phyloP scores from a whole-genome alignment of 2,797 vertebrate genomes.

The Poeciliopsis turneri region DNA sequence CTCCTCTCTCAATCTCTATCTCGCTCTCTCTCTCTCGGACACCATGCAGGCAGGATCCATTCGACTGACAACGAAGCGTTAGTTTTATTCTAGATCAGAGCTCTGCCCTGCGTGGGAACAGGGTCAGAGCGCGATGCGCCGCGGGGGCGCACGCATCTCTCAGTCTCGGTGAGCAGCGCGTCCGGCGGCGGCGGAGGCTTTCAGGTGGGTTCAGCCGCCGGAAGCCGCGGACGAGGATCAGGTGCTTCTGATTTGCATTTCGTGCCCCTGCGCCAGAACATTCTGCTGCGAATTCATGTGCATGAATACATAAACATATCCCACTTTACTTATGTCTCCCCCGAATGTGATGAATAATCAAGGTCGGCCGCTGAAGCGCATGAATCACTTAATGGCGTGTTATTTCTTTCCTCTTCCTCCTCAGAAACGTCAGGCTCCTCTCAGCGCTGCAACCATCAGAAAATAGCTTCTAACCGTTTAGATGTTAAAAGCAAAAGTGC shows the following conservation, averaged over 20 bases:
- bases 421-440: neutral
- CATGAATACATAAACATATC: neutral
- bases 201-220: constrained; percentile 9
- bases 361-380: neutral
- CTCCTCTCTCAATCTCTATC: too few species aligned
- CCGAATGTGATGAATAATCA: neutral
- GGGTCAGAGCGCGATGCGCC: constrained; percentile 39
- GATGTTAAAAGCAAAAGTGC: too few species aligned
- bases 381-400: constrained; percentile 1
- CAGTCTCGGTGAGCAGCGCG: constrained; percentile 39
- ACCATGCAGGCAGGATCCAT: constrained; percentile 20
- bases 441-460: neutral
- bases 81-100: constrained; percentile 57
- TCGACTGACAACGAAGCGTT: constrained; percentile 39
- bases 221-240: neutral
- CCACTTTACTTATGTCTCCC: neutral
- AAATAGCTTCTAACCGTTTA: neutral
- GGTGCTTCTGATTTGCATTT: neutral
- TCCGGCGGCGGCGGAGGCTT: constrained; percentile 45
- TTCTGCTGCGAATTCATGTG: neutral
- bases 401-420: neutral
- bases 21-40: neutral
- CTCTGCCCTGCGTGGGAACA: constrained; percentile 46
- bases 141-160: constrained; percentile 31
- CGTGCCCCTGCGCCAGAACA: too few species aligned